phyloP scores from a whole-genome alignment of 2,888 invertebrate genomes.

The Ypsolopha sequella region DNA sequence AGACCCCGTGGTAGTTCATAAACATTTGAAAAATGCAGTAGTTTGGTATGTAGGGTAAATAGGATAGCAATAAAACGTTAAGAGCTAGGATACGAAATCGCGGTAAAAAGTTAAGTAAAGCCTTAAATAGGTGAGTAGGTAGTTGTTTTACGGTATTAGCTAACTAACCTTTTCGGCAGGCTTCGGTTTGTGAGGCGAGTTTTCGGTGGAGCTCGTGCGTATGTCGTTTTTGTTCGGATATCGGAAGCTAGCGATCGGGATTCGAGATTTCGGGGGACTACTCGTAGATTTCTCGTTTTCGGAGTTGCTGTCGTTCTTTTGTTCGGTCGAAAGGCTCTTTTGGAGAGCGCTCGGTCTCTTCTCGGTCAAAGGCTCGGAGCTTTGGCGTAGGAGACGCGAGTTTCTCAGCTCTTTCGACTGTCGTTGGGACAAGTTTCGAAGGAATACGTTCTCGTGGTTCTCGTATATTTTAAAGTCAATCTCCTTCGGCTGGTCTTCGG shows the following conservation, averaged over 20 bases:
- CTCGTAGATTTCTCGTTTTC: conserved; percentile 22
- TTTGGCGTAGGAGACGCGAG: conserved; percentile 44
- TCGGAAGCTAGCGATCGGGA: conserved; percentile 59
- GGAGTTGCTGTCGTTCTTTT: conserved; percentile 26
- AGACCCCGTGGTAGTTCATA: no score
- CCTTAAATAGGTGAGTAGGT: no score
- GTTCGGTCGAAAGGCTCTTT: conserved; percentile 55
- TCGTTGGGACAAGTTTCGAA: conserved; percentile 49
- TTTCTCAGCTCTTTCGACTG: conserved; percentile 52
- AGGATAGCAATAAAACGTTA: no score
- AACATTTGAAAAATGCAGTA: no score
- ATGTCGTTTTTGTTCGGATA: conserved; percentile 55
- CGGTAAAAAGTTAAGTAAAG: no score
- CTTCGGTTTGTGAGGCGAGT: conserved; percentile 39
- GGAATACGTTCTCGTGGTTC: conserved; percentile 56
- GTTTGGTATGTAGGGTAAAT: no score
- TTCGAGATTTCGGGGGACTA: conserved; percentile 36
- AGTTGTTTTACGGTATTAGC: no score
- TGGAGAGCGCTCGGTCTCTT: conserved; percentile 36
- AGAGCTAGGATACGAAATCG: no score
- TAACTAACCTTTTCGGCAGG: conserved; percentile 14
- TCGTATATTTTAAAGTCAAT: conserved; percentile 45
- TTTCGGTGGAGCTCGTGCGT: conserved; percentile 36
- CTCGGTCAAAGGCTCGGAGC: conserved; percentile 50
- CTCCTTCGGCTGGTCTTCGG: conserved; percentile 26